These are phyloP conservation scores for Anomalospiza imberbis DNA, from an alignment of 2,797 vertebrate species.

Conservation along the genomic window DNA sequence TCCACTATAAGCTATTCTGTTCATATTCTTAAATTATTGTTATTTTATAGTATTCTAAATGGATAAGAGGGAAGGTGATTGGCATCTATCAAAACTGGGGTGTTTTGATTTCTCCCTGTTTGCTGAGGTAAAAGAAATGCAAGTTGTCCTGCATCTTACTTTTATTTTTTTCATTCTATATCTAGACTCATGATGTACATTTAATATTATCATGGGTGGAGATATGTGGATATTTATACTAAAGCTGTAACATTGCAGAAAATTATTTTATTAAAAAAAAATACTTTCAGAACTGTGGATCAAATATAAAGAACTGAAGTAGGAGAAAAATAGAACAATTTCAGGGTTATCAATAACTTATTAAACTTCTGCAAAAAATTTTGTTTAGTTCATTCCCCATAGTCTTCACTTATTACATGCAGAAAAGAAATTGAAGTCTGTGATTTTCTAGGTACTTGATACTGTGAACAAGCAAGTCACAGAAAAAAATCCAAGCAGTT, in stretches of 20 bases:
- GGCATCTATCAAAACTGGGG: fast-evolving
- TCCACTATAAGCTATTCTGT: neutral
- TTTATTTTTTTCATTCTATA: neutral
- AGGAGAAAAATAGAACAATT: neutral
- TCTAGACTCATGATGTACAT: neutral
- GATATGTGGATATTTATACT: neutral
- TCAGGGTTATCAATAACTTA: neutral
- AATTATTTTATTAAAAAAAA: neutral
- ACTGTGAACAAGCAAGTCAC: neutral
- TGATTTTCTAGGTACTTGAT: neutral
- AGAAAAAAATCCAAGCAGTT: neutral
- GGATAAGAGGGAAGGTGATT: neutral
- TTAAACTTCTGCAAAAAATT: neutral
- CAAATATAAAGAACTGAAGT: neutral
- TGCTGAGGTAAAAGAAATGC: neutral
- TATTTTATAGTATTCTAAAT: neutral
- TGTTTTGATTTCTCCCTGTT: neutral
- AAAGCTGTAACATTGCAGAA: neutral
- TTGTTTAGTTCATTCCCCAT: neutral
- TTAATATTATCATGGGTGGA: neutral
- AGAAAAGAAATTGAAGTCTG: neutral
- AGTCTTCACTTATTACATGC: neutral
- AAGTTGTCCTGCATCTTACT: neutral
- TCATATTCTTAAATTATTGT: neutral
- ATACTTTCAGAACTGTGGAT: neutral